Evolutionary conservation across 2,113 vertebrate species (phyloP).

Genomic region (Coturnix japonica): DNA sequence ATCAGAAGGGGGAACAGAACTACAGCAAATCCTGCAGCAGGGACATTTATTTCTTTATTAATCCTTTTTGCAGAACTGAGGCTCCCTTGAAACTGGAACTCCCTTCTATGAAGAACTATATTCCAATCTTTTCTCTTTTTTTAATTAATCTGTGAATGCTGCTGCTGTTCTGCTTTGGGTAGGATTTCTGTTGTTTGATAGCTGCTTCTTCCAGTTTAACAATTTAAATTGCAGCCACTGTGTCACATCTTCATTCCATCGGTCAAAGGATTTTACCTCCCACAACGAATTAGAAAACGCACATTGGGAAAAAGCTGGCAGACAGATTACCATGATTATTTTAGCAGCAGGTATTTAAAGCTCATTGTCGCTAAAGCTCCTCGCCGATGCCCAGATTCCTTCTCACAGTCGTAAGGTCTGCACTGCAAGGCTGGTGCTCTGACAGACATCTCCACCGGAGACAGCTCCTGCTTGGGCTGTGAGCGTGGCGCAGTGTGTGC

Average conservation of each 20-base stretch:
- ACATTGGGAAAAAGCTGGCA: slow-evolving; percentile 66
- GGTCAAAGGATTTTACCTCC: slow-evolving; percentile 64
- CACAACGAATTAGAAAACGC: slow-evolving; percentile 65
- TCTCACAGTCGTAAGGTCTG: slow-evolving; percentile 26
- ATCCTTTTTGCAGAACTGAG: background rate
- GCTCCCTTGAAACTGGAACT: background rate
- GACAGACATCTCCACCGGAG: background rate
- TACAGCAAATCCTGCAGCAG: background rate
- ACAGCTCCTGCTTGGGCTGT: background rate
- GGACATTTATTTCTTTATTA: background rate
- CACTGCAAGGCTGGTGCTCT: background rate
- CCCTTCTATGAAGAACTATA: slow-evolving; percentile 22
- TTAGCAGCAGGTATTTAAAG: slow-evolving; percentile 69
- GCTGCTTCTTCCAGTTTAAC: slow-evolving; percentile 53
- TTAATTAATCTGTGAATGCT: background rate
- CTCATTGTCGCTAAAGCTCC: slow-evolving; percentile 49
- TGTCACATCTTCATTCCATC: slow-evolving; percentile 54
- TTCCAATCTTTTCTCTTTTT: background rate
- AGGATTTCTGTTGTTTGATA: slow-evolving; percentile 37
- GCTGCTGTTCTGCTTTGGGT: background rate
- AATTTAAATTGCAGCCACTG: slow-evolving; percentile 53
- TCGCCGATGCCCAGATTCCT: slow-evolving; percentile 49
- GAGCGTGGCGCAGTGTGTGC: background rate
- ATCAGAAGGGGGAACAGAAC: background rate
- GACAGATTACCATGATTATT: slow-evolving; percentile 70